Evolutionary conservation across 2,797 vertebrate species (phyloP), one percentile per base, ranked within the genome.

Genomic region (Coreius guichenoti): DNA sequence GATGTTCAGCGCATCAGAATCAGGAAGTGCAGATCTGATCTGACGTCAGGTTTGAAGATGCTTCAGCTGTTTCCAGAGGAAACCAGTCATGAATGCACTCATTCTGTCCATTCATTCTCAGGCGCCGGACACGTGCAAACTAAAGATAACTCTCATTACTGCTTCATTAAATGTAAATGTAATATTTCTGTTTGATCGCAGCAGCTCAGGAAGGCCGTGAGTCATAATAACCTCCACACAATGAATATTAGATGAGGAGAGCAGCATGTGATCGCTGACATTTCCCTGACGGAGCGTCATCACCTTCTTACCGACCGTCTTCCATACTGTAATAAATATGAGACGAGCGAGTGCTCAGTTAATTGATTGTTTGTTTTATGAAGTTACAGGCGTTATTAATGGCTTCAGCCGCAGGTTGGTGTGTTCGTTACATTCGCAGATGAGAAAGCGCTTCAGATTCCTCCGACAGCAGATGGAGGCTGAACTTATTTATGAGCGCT

Each of bases 401-500:
- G 45, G 21, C n/a, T 13, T 49, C 17, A 8, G 77, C 39, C 29
- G 19, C 67, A 33, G 47, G 31, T 8, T 45, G 39, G 26, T 26
- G 69, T 45, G 39, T 21, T 51, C 45, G 17, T 51, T 51, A 6
- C 16, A 1, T 9, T 29, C 16, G 8, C 70, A 49, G 70, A 45
- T 72, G 39, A 70, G 36, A 36, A 70, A 70, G n/a, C 5, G 21
- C 21, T 16, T 39, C 1, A 49, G 29, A 19, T 21, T 58, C 45
- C 26, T 74, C 70, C 8, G 45, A 49, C 49, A 14, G 74, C 74
- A 76, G 74, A 76, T 39, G 51, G 49, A 76, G 63, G 47, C 65
- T 54, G 65, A 69, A 87, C 88, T 90, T 93, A 91, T 93, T 92
- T 88, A 89, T 89, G 87, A 92, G 88, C 81, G 84, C 86, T 91